These are phyloP conservation scores for Sebastes variabilis DNA, from an alignment of 2,797 vertebrate species.

Conservation along the genomic window DNA sequence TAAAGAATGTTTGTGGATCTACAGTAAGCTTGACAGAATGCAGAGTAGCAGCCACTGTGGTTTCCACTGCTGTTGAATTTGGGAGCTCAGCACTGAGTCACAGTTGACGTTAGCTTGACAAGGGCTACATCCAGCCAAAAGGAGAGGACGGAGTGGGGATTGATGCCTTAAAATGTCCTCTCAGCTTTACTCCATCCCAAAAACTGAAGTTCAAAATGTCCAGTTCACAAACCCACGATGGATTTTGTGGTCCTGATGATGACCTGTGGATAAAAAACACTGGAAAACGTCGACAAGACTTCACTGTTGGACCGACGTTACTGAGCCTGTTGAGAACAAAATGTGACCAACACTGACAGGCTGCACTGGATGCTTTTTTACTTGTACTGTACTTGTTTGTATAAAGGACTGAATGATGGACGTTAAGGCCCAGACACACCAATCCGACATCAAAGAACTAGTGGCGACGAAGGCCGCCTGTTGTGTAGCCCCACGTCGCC, in stretches of 20 bases:
- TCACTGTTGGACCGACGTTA: constrained; percentile 8
- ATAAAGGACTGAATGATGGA: constrained; percentile 1
- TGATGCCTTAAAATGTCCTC: constrained; percentile 55
- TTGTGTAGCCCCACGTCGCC: too few species aligned
- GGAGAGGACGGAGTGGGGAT: background rate
- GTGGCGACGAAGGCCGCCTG: too few species aligned
- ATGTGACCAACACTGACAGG: background rate
- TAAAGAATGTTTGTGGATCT: constrained; percentile 27
- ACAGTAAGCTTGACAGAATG: background rate
- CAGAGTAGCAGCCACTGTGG: background rate
- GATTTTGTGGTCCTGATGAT: background rate
- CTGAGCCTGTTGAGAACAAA: constrained; percentile 19
- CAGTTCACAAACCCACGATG: background rate
- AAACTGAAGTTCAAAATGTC: background rate
- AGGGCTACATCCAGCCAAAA: background rate
- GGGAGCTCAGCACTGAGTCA: background rate
- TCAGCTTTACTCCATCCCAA: constrained; percentile 41
- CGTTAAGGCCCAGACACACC: background rate
- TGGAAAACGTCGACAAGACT: background rate
- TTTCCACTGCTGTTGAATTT: background rate
- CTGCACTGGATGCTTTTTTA: background rate
- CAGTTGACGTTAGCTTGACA: background rate
- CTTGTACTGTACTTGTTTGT: background rate
- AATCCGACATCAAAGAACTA: too few species aligned
- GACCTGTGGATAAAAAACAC: background rate